A percentile compares a stretch with the other conserved stretches of the same genome.
Conservation (phyloP, 2,113 vertebrate species). For the Campylorhamphus procurvoides region DNA sequence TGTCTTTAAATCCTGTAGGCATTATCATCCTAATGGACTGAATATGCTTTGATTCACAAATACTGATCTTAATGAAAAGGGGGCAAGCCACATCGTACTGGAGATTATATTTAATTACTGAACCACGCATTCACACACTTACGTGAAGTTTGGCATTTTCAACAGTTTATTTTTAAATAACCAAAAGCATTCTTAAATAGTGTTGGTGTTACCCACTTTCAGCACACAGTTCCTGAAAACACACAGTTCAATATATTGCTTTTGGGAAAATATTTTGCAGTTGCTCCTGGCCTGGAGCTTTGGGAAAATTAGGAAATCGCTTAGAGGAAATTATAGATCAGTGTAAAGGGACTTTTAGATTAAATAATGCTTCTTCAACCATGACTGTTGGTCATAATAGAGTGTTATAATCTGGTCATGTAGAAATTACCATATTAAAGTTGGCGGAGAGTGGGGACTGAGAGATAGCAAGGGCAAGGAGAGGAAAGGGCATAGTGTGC, state of each 20-base stretch:
- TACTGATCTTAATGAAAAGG: neutral
- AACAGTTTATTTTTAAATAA: neutral
- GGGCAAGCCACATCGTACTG: neutral
- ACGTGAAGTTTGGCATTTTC: neutral
- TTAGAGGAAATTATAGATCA: neutral
- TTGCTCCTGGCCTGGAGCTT: neutral
- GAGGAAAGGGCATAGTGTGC: neutral
- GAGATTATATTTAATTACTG: neutral
- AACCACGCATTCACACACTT: neutral
- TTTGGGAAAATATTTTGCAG: neutral
- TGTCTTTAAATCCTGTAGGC: neutral
- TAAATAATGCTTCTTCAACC: neutral
- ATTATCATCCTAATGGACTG: neutral
- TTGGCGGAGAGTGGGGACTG: neutral
- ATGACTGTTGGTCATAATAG: neutral
- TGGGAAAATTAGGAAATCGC: neutral
- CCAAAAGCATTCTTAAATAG: neutral
- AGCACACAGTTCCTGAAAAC: neutral
- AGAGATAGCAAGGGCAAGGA: neutral
- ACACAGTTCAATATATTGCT: neutral
- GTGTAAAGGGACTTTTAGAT: neutral
- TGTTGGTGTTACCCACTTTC: neutral
- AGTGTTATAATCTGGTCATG: neutral
- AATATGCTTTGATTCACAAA: neutral
- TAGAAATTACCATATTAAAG: neutral